phyloP scores from a whole-genome alignment of 1,140 invertebrate genomes.

The Cotesia typhae region DNA sequence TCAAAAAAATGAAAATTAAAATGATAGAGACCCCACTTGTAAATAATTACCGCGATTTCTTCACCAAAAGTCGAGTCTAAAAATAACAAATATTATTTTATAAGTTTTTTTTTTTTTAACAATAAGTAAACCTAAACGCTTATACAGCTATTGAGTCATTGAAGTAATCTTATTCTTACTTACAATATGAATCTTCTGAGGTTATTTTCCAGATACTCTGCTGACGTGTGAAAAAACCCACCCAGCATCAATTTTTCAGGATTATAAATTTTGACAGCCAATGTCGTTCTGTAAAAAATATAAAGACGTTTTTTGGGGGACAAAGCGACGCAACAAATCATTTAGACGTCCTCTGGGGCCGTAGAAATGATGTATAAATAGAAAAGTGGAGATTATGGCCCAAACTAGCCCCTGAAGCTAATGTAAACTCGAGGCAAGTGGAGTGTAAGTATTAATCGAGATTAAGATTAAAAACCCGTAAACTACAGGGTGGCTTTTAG shows the following conservation, averaged over 20 bases:
- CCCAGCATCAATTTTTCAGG: background rate
- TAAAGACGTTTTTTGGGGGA: too few relatives aligned
- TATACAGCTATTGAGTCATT: too few relatives aligned
- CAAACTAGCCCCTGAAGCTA: background rate
- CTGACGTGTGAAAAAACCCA: slow-evolving; percentile 13
- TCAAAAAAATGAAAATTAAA: too few relatives aligned
- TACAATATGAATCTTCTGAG: background rate
- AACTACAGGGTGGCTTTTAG: too few relatives aligned
- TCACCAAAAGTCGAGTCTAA: too few relatives aligned
- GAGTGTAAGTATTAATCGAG: slow-evolving; percentile 4
- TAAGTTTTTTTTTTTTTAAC: too few relatives aligned
- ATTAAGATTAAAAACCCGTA: background rate
- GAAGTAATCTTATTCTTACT: background rate
- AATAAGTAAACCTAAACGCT: too few relatives aligned
- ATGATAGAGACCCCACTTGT: too few relatives aligned
- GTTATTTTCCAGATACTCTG: background rate
- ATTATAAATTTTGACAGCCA: background rate
- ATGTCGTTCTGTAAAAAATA: background rate
- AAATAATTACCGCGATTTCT: too few relatives aligned
- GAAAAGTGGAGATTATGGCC: background rate
- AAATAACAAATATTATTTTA: too few relatives aligned
- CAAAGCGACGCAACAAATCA: too few relatives aligned
- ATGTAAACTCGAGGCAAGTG: background rate
- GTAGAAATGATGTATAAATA: background rate
- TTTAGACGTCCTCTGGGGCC: too few relatives aligned